phyloP scores from a whole-genome alignment of 2,888 invertebrate genomes.

The Crioceris asparagi region DNA sequence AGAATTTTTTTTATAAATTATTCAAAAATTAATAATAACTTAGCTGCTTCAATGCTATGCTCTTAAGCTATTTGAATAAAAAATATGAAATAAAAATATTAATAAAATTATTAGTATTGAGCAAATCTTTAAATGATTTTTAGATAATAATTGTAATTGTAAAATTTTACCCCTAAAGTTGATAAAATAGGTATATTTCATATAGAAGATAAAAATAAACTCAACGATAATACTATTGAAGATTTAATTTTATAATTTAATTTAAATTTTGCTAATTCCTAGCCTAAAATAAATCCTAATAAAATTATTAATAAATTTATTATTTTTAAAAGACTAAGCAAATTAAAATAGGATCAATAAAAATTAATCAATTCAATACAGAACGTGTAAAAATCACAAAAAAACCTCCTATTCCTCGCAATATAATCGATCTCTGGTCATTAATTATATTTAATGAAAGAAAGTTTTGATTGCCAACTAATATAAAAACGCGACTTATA shows the following conservation, averaged over 20 bases:
- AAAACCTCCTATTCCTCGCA: constrained; percentile 34
- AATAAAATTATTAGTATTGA: constrained; percentile 19
- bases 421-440: constrained; percentile 42
- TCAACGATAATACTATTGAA: constrained; percentile 27
- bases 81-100: constrained; percentile 4
- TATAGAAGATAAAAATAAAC: constrained; percentile 36
- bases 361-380: constrained; percentile 45
- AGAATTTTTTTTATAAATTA: constrained; percentile 36
- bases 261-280: constrained; percentile 38
- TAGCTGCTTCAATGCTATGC: constrained; percentile 41
- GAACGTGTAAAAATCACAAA: constrained; percentile 45
- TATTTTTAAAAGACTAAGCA: constrained; percentile 45
- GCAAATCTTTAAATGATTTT: constrained; percentile 44
- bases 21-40: constrained; percentile 28
- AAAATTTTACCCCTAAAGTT: constrained; percentile 35
- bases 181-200: constrained; percentile 43
- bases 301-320: constrained; percentile 44
- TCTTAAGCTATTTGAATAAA: constrained; percentile 39
- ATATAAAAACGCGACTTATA: constrained; percentile 36
- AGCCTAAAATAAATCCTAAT: constrained; percentile 37
- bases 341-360: constrained; percentile 43
- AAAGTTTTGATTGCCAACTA: constrained; percentile 43
- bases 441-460: constrained; percentile 40
- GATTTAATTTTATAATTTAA: constrained; percentile 37
- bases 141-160: constrained; percentile 38